Evolutionary conservation across 1,140 invertebrate genomes (phyloP), one percentile per base, ranked within the genome.

Genomic region (Wasmannia auropunctata): DNA sequence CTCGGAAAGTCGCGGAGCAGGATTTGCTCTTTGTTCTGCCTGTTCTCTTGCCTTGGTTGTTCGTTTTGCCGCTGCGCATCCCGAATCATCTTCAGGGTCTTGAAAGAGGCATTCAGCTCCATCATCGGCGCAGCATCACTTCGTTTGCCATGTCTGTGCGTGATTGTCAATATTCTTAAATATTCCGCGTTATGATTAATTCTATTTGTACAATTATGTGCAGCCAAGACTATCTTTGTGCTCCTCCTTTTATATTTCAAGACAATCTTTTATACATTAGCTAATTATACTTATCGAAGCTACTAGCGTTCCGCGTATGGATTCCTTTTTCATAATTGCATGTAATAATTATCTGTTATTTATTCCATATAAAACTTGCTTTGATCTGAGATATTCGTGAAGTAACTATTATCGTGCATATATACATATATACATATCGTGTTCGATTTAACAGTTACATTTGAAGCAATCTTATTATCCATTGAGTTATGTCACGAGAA

Each of bases 91-190:
- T 69, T 87, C 14, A 92, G 31, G 10, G 74, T 70, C 11, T 92
- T 76, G 76, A 80, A 86, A 11, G 77, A 46, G 10, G 63, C 34
- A 25, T 84, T 74, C 51, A 43, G 11, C 2, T 31, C 67, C 28
- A 25, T 22, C 10, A 51, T 63, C 7, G 56, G 37, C 3, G 8
- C n/a, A 10, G n/a, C 22, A 14, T 89, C 86, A 8, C 49, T 69
- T 16, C 92, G 86, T 69, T 92, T 93, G 7, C 92, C 92, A 19
- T 89, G 92, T 60, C 92, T 93, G 28, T 67, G 25, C 7, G 11
- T 31, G 49, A 63, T 46, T 51, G 25, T 16, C 19, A 14, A 46
- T 25, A 28, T n/a, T 77, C 5, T 77, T 85, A 63, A 80, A 49
- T n/a, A n/a, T 28, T 83, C 2, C 2, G 10, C 43, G 19, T 1